These are phyloP conservation scores for Artibeus lituratus DNA, from an alignment of 2,797 vertebrate species.

Conservation along the genomic window DNA sequence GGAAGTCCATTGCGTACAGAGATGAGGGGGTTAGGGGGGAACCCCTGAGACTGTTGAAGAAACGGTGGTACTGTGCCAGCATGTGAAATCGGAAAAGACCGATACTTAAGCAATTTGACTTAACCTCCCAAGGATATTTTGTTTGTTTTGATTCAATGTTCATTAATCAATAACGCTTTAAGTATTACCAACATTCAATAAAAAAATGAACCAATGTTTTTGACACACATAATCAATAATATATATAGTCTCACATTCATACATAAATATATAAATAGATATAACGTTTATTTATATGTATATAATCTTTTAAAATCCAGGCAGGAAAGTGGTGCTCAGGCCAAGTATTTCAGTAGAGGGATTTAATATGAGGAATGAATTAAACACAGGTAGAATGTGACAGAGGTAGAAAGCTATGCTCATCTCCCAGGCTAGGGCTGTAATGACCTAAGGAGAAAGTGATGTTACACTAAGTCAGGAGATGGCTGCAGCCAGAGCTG, in stretches of 20 bases:
- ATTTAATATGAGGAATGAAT: not conserved
- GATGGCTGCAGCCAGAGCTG: not conserved
- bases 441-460: not conserved
- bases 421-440: fast-evolving
- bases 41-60: not conserved
- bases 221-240: not conserved
- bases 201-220: not conserved
- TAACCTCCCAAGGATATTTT: not conserved
- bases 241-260: not conserved
- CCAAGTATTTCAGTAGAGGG: not conserved
- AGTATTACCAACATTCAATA: not conserved
- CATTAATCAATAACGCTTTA: not conserved
- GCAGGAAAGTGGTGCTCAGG: not conserved
- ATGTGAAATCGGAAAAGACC: not conserved
- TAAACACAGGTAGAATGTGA: not conserved
- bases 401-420: not conserved
- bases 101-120: not conserved
- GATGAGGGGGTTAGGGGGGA: not conserved
- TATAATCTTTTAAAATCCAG: not conserved
- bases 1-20: fast-evolving
- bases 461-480: not conserved
- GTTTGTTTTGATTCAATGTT: not conserved
- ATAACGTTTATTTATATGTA: not conserved
- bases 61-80: not conserved
- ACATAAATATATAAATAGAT: not conserved